Percentiles rank a stretch among this genome's conserved stretches.
These are phyloP conservation scores for Ceratina australensis DNA, from an alignment of 1,140 invertebrate genomes.

Conservation along the genomic window DNA sequence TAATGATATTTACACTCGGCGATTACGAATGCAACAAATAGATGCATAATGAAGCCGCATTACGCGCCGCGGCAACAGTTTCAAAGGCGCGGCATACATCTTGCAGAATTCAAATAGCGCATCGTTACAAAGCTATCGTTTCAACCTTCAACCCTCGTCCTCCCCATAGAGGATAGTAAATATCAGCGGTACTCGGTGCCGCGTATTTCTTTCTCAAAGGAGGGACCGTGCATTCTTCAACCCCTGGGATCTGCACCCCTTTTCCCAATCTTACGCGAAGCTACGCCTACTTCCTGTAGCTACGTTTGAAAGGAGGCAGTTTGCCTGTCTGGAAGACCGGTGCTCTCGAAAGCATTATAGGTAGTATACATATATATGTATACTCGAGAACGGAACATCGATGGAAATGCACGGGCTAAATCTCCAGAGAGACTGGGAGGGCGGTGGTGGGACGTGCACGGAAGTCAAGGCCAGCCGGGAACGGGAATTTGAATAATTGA, in stretches of 20 bases:
- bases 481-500: constrained; percentile 64
- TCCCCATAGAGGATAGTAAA: constrained; percentile 21
- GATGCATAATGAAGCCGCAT: no score
- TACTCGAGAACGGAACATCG: background rate
- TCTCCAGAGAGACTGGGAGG: constrained; percentile 45
- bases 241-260: constrained; percentile 4
- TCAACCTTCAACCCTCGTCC: background rate
- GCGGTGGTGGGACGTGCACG: background rate
- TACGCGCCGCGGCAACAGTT: no score
- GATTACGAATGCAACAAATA: no score
- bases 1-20: no score
- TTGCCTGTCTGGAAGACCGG: background rate
- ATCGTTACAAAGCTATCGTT: background rate
- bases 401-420: constrained; percentile 49
- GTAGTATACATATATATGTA: constrained; percentile 5
- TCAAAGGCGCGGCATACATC: no score
- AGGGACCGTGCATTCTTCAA: background rate
- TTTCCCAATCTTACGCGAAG: constrained; percentile 36
- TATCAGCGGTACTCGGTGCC: background rate
- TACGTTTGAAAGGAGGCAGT: background rate
- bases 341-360: constrained; percentile 20
- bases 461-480: constrained; percentile 31
- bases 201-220: constrained; percentile 6
- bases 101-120: no score
- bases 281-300: constrained; percentile 27